phyloP scores from a whole-genome alignment of 2,888 invertebrate species.

The Rosalia funebris region DNA sequence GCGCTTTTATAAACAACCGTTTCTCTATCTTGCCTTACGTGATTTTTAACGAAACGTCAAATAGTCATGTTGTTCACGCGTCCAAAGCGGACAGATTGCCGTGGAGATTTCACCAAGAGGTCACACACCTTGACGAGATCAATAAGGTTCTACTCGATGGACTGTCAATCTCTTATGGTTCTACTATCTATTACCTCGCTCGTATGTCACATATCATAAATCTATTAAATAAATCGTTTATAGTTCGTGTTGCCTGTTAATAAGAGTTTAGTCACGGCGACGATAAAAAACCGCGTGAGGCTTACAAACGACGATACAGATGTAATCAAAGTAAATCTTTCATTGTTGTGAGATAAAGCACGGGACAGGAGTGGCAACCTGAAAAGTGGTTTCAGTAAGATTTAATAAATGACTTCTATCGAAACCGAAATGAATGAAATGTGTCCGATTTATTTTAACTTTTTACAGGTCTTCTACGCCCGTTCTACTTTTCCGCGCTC shows the following conservation, averaged over 20 bases:
- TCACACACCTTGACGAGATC: too few relatives aligned
- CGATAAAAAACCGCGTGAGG: neutral
- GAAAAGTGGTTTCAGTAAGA: too few relatives aligned
- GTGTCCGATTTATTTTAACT: too few relatives aligned
- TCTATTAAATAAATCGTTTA: neutral
- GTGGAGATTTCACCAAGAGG: too few relatives aligned
- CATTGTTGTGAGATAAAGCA: neutral
- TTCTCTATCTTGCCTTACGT: too few relatives aligned
- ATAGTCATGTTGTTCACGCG: neutral
- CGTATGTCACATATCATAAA: neutral
- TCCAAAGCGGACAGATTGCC: neutral
- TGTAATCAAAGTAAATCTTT: neutral
- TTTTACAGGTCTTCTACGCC: too few relatives aligned
- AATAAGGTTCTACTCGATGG: too few relatives aligned
- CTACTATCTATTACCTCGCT: neutral
- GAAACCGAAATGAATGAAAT: too few relatives aligned
- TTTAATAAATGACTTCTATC: too few relatives aligned
- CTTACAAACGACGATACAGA: neutral
- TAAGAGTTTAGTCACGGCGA: neutral
- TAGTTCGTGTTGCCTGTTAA: neutral
- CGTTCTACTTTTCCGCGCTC: too few relatives aligned
- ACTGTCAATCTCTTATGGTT: neutral
- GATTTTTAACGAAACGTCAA: neutral
- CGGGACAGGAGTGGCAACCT: too few relatives aligned
- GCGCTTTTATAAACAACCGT: too few relatives aligned